phyloP scores from a whole-genome alignment of 2,113 vertebrate species.

The Pitta sordida region DNA sequence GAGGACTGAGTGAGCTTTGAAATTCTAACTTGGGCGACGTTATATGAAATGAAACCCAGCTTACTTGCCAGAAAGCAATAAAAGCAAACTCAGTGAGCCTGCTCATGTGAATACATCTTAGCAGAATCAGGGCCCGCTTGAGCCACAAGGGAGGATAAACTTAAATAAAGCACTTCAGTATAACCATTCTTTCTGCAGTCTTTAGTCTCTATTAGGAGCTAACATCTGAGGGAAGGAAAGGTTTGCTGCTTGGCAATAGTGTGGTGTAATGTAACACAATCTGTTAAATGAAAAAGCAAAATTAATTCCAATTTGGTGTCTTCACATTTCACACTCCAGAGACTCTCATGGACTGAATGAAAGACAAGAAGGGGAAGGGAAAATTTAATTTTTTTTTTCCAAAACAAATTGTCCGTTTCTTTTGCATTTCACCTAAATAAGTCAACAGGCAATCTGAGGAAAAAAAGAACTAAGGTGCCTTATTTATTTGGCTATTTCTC shows the following conservation, averaged over 20 bases:
- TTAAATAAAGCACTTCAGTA: conserved; percentile 57
- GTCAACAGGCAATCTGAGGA: background rate
- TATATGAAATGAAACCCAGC: conserved; percentile 40
- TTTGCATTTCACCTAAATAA: conserved; percentile 5
- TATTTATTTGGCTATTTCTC: background rate
- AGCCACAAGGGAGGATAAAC: conserved; percentile 42
- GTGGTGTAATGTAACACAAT: conserved; percentile 65
- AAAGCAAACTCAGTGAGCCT: conserved; percentile 8
- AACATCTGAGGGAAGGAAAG: conserved; percentile 57
- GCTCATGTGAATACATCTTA: conserved; percentile 25
- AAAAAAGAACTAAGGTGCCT: background rate
- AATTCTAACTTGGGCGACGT: conserved; percentile 30
- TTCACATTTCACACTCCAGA: conserved; percentile 67
- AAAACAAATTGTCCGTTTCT: background rate
- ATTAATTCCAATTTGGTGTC: conserved; percentile 67
- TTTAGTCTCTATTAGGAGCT: conserved; percentile 48
- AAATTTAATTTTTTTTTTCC: background rate
- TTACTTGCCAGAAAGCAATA: conserved; percentile 52
- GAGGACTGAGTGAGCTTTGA: conserved; percentile 27
- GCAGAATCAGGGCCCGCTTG: background rate
- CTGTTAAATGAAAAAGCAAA: conserved; percentile 68
- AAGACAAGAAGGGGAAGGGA: conserved; percentile 9
- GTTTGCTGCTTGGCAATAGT: conserved; percentile 59
- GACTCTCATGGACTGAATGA: conserved; percentile 48
- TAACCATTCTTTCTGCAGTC: conserved; percentile 29